Base-by-base conservation (phyloP, 2,888 invertebrate species). In the Belgica antarctica region DNA sequence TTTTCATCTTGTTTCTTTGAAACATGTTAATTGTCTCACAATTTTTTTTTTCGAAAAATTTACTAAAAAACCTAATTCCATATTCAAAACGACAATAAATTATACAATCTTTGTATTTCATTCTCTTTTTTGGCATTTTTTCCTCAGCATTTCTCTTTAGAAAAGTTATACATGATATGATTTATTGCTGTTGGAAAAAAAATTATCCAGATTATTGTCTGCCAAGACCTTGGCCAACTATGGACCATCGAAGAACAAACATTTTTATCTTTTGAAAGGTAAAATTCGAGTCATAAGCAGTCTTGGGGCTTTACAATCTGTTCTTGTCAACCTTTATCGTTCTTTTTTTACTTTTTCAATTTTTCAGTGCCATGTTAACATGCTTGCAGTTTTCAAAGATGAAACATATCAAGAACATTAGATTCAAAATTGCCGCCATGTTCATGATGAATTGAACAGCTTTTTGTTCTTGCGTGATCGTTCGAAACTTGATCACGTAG, bases 221-320 rank as follows among this genome's bases (percentile, higher is more conserved):
- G 41, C 28, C 47, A 66, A 66, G 47, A 47, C 65, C 65, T 66
- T 66, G 65, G 65, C 46, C 65, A 66, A 46, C 65, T 31, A 5
- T 15, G 46, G 46, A 12, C 46, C 46, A 46, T 46, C 17, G 46
- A 12, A 12, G 12, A 4, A 52, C 4, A 5, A 8, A 17, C 17
- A 52, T 7, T 19, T 22, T 52, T 52, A 2, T 5, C 5, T 19
- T 19, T 2, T 22, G 52, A 2, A 52, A 52, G 52, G 52, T 52
- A n/a, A 5, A n/a, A 31, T 31, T 31, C 31, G 4, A n/a, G n/a
- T n/a, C n/a, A n/a, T n/a, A n/a, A n/a, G n/a, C n/a, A n/a, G 10
- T 7, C 31, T 31, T 10, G 31, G 31, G 31, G 5, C 10, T 31
- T 31, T 31, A 31, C 31, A 4, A 7, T 31, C 10, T 31, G 31